phyloP scores from a whole-genome alignment of 2,113 vertebrate species.

The Catharus fuscescens region DNA sequence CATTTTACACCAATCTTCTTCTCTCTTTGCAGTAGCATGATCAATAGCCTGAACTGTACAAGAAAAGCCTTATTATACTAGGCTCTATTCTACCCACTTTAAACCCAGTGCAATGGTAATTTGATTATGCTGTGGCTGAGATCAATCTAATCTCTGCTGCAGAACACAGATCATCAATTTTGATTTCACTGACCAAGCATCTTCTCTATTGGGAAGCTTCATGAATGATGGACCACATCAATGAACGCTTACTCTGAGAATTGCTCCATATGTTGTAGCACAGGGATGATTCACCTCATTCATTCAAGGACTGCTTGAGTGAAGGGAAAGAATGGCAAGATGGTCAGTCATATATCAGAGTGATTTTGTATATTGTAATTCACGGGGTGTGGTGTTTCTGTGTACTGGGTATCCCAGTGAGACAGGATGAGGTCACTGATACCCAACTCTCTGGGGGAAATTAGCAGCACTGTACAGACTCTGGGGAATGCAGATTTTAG shows the following conservation, averaged over 20 bases:
- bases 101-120: conserved; percentile 18
- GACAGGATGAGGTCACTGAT: neutral
- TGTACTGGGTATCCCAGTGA: neutral
- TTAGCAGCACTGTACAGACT: neutral
- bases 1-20: neutral
- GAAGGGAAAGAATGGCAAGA: neutral
- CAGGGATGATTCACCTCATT: conserved; percentile 45
- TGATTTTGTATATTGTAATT: neutral
- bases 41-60: neutral
- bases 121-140: conserved; percentile 34
- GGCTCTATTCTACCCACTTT: neutral
- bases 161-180: conserved; percentile 60
- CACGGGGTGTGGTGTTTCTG: neutral
- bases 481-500: neutral
- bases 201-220: conserved; percentile 16
- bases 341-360: neutral
- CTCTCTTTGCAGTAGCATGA: neutral
- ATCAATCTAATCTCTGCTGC: conserved; percentile 55
- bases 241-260: conserved; percentile 28
- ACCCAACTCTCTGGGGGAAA: neutral
- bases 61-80: conserved; percentile 1
- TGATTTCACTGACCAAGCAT: conserved; percentile 48
- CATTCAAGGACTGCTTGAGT: conserved; percentile 13
- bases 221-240: conserved; percentile 67
- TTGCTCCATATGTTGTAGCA: conserved; percentile 56